A percentile compares a stretch with the other conserved stretches of the same genome.
Evolutionary conservation across 2,888 invertebrate species (phyloP).

Genomic region (Drosophila suboccidentalis): DNA sequence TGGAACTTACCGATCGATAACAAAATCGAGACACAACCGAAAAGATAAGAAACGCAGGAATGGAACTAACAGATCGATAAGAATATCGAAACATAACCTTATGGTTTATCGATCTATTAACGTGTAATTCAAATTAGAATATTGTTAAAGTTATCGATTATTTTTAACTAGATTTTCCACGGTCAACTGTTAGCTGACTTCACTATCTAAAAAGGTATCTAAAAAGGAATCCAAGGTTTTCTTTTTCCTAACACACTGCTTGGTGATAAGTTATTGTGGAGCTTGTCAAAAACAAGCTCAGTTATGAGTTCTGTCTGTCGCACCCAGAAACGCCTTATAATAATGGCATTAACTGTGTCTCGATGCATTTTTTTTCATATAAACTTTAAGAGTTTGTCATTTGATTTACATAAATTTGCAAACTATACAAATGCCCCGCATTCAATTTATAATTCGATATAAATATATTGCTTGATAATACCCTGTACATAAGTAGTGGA

Average conservation of each 20-base stretch:
- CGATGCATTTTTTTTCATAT: background rate
- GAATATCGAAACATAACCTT: background rate
- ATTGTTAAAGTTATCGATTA: background rate
- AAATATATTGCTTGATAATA: background rate
- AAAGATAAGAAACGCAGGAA: background rate
- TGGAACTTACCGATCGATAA: background rate
- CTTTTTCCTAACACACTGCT: background rate
- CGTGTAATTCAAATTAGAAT: background rate
- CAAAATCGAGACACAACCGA: background rate
- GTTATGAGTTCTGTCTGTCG: conserved; percentile 49
- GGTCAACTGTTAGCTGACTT: background rate
- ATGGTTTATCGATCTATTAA: background rate
- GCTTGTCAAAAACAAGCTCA: conserved; percentile 39
- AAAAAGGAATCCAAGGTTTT: background rate
- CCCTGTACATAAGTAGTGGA: too few species aligned
- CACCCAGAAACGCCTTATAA: conserved; percentile 50
- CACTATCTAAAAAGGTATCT: background rate
- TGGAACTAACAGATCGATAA: background rate
- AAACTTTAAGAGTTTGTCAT: background rate
- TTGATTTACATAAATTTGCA: background rate
- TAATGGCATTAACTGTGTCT: conserved; percentile 28
- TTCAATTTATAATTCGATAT: background rate
- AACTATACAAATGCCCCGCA: background rate
- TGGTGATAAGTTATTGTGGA: conserved; percentile 30
- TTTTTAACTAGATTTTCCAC: background rate